Evolutionary conservation across 1,140 invertebrate genomes (phyloP).

Genomic region (Formica exsecta): DNA sequence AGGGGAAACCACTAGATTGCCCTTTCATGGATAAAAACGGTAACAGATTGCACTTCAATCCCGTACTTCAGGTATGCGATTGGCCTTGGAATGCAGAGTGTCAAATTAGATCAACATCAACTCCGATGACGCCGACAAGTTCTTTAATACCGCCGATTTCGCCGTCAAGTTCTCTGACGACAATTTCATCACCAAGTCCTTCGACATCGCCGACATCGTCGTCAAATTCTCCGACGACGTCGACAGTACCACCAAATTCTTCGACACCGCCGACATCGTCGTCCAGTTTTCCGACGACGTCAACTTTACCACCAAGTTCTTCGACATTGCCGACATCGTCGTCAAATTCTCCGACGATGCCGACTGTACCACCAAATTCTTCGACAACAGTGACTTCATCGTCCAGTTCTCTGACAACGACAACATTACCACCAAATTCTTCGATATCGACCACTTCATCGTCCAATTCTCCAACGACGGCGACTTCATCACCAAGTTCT

Average conservation of each 20-base stretch:
- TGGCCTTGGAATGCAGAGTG: conserved; percentile 74
- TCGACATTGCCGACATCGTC: conserved; percentile 9
- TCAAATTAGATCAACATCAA: not conserved
- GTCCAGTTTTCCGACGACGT: conserved; percentile 70
- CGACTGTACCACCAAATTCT: conserved; percentile 67
- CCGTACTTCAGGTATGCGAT: conserved; percentile 77
- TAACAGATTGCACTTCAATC: conserved; percentile 80
- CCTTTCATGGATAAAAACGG: conserved; percentile 65
- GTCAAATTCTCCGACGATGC: not conserved
- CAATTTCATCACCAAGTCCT: conserved; percentile 60
- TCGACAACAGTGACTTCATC: not conserved
- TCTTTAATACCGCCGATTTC: conserved; percentile 32
- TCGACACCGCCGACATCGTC: not conserved
- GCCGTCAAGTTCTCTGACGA: no score
- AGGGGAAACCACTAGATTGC: not conserved
- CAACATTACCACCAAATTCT: no score
- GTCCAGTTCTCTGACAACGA: not conserved
- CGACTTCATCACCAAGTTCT: no score
- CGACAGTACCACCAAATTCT: no score
- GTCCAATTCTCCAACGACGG: conserved; percentile 83
- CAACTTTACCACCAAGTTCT: no score
- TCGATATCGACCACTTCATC: conserved; percentile 41
- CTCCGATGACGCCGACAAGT: not conserved
- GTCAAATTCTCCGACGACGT: conserved; percentile 85
- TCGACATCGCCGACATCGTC: conserved; percentile 45